Base-by-base conservation (phyloP, 92 coral and sea anemone genomes). In the Zoanthus solanderi region DNA sequence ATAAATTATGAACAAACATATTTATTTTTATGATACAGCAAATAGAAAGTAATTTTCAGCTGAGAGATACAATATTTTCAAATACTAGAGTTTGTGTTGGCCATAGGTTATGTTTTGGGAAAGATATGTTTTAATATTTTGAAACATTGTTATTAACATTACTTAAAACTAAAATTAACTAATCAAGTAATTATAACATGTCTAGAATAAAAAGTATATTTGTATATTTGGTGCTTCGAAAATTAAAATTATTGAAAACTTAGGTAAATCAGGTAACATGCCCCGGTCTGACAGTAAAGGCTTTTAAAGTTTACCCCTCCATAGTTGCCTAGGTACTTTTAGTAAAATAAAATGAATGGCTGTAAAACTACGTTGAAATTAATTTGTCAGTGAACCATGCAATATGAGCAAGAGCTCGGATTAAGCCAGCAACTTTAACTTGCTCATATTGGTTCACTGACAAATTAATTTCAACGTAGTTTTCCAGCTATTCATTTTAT, bases 41-140 rank as follows among this genome's bases (percentile, higher is more conserved):
- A 57, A 57, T 57, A 57, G 73, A 68, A 68, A 68, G 73, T 68
- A 31, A 68, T 68, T 31, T 68, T 68, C 73, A 68, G 73, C 73
- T 68, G 73, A 68, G 73, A 68, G 0, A 68, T 31, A 29, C 44
- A 68, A 23, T 68, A 68, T 68, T 68, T 68, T 68, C 73, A 68
- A 68, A 68, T 68, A 68, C 0, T 23, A 68, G 73, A 68, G 73
- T 68, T 68, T 68, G 73, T 68, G 65, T 68, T 31, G 73, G 42
- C 73, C 73, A 68, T 68, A 68, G 34, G 73, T 68, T n/a, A 23
- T 31, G 73, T 0, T 28, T 68, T 31, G 73, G 73, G 73, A 31
- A 68, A 68, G 73, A 0, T 68, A 68, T 57, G 63, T 7, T 57
- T 57, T 57, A 57, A 7, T 57, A 57, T 57, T 57, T 57, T 57